These are phyloP conservation scores for Thripadectes ignobilis DNA, from an alignment of 2,797 vertebrate genomes.

Conservation along the genomic window DNA sequence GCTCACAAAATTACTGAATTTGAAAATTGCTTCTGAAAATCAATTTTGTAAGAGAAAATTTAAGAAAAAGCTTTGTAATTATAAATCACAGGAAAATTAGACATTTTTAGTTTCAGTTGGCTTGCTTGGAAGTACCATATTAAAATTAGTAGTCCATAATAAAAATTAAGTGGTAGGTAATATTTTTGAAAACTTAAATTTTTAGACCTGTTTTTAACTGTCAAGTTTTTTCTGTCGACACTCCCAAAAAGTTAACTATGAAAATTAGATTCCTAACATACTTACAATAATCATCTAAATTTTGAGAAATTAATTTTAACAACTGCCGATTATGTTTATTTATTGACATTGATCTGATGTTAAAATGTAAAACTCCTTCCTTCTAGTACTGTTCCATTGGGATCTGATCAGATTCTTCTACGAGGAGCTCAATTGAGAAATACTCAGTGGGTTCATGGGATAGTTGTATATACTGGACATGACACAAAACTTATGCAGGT, in stretches of 20 bases:
- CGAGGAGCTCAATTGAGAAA: conserved; percentile 97
- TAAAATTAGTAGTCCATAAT: neutral
- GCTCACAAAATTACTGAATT: neutral
- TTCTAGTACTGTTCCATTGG: conserved; percentile 88
- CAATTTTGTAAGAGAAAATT: neutral
- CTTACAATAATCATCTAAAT: neutral
- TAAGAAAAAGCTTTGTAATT: neutral
- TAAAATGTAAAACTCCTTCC: neutral
- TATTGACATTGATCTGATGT: neutral
- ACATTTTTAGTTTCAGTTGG: neutral
- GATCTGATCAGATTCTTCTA: conserved; percentile 96
- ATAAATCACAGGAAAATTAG: neutral
- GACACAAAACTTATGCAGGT: conserved; percentile 99
- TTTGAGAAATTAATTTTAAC: neutral
- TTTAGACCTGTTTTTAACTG: neutral
- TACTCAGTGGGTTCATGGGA: conserved; percentile 96
- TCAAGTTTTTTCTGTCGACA: neutral
- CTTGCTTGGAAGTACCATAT: neutral
- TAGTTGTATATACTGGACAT: conserved; percentile 97
- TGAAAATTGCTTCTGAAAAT: neutral
- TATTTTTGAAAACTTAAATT: neutral
- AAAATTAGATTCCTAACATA: neutral
- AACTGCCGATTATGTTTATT: neutral
- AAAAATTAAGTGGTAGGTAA: neutral
- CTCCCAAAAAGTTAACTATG: neutral